A percentile compares a stretch with the other conserved stretches of the same genome.
Evolutionary conservation across 2,888 invertebrate genomes (phyloP).

Genomic region (Ochropleura plecta): DNA sequence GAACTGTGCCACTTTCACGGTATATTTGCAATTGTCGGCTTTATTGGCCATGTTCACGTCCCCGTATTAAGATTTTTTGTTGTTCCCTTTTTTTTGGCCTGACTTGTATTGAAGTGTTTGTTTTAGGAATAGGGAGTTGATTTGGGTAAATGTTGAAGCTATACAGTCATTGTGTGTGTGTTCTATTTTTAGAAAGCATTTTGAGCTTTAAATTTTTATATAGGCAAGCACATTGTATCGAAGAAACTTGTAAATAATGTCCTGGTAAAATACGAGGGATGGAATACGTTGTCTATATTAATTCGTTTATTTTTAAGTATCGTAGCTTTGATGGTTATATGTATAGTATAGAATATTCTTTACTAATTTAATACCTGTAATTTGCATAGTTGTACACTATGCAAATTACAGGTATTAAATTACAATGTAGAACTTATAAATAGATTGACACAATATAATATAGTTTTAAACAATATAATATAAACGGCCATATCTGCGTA

Average conservation of each 20-base stretch:
- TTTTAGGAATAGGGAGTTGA: slow-evolving; percentile 26
- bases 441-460: too few species aligned
- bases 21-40: slow-evolving; percentile 56
- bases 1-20: slow-evolving; percentile 57
- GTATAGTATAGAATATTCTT: too few species aligned
- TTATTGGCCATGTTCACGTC: slow-evolving; percentile 51
- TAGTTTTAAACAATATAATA: too few species aligned
- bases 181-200: background rate
- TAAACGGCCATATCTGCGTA: too few species aligned
- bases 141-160: slow-evolving; percentile 38
- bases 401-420: too few species aligned
- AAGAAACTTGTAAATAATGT: background rate
- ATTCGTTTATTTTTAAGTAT: background rate
- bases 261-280: background rate
- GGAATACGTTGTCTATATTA: background rate
- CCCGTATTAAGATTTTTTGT: slow-evolving; percentile 49
- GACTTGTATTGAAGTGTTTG: slow-evolving; percentile 31
- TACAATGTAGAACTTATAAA: too few species aligned
- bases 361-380: too few species aligned
- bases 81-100: slow-evolving; percentile 38
- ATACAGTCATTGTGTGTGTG: background rate
- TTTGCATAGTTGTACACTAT: too few species aligned
- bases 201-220: background rate
- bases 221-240: background rate
- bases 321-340: background rate